Conservation (phyloP, 2,113 vertebrate species). For the Planiliza haematocheilus region DNA sequence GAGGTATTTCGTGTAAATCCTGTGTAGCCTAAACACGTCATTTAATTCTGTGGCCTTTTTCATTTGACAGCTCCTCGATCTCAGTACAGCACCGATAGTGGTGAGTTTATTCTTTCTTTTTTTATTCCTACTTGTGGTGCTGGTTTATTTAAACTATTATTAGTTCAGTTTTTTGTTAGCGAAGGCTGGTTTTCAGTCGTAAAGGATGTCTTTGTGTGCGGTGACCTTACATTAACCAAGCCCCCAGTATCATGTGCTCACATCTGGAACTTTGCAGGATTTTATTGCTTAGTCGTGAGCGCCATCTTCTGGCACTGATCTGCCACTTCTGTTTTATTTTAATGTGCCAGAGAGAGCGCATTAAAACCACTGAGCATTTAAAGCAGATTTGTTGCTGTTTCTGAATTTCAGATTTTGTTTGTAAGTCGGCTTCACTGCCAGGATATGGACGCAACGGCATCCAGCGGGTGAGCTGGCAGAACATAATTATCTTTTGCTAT, state of each 20-base stretch:
- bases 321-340: neutral
- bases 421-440: conserved; percentile 94
- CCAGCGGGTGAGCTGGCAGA: conserved; percentile 87
- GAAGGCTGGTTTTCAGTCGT: neutral
- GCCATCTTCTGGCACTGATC: conserved; percentile 72
- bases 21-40: neutral
- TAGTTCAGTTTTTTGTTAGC: neutral
- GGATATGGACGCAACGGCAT: conserved; percentile 95
- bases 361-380: neutral
- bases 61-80: conserved; percentile 88
- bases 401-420: conserved; percentile 89
- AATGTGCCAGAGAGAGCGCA: neutral
- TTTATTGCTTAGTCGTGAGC: conserved; percentile 37
- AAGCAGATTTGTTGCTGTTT: neutral
- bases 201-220: conserved; percentile 2
- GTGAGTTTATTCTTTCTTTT: conserved; percentile 81
- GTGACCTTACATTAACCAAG: conserved; percentile 9
- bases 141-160: neutral
- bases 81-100: conserved; percentile 90
- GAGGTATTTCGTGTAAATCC: neutral
- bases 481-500: neutral
- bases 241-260: neutral
- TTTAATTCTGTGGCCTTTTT: conserved; percentile 41
- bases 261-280: conserved; percentile 21
- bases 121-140: neutral